Evolutionary conservation across 2,113 vertebrate genomes (phyloP), one percentile per base, ranked within the genome.

Genomic region (Hipposideros armiger): DNA sequence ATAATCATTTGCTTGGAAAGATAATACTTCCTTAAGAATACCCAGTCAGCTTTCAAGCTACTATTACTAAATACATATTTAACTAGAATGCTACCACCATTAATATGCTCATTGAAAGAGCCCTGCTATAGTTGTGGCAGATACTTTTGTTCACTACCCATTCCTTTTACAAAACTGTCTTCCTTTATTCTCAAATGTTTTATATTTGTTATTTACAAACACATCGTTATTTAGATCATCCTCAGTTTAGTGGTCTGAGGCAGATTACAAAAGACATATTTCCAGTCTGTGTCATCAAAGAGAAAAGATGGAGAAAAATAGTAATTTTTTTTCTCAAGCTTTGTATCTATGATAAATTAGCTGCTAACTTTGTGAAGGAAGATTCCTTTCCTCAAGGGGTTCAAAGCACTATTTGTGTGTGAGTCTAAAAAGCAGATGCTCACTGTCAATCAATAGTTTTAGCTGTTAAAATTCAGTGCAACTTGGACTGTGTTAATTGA

Each of bases 331-430:
- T 45, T 22, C 30, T 9, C 36, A 69, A 80, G 74, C 47, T 72
- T 84, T 76, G 32, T n/a, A 50, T 83, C 73, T 74, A 52, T 95
- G 87, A 90, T 92, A 32, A 95, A 96, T 69, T 20, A 87, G 15
- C 45, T 87, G 73, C 45, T 93, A 86, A 74, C 78, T 85, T 67
- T n/a, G 10, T 54, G 22, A 52, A 83, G 64, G 89, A 67, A 94
- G 47, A 86, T 58, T 76, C 62, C 64, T 19, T 85, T 69, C 60
- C 9, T 11, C 17, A 14, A 92, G 19, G 14, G 5, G 86, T 89
- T 87, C 89, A 67, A 88, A 93, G 82, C 28, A 8, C 47, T 24
- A 20, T 28, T 42, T 56, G 2, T 54, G 42, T 56, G 2, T 47
- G 42, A 20, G 26, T 89, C 32, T 40, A 26, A 86, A 94, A 93